Base-by-base conservation (phyloP, 1,140 invertebrate genomes). In the Potamilus streckersoni region DNA sequence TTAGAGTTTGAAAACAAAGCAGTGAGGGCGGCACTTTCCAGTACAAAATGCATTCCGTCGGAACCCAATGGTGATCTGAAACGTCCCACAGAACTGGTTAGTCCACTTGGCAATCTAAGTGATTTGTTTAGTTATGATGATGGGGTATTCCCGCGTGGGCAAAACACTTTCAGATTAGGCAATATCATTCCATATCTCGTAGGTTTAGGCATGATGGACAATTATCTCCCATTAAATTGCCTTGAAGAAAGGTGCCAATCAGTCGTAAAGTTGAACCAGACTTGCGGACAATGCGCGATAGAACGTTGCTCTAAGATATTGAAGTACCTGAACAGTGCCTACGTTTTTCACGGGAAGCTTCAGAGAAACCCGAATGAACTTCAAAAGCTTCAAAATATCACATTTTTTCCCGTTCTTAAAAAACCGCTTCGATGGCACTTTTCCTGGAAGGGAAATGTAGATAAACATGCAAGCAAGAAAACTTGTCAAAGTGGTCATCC, bases 401-500 rank as follows among this genome's bases (percentile, higher is more conserved):
- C n/a, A 63, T 81, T 83, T 68, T 58, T 80, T 17, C 77, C 78
- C 23, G 74, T 78, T 15, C 58, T 71, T 16, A n/a, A 27, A 16
- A 73, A 70, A 62, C 81, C 81, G 57, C 8, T 56, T 0, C 61
- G 66, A 13, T 82, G 80, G 80, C 27, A 38, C 11, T 77, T 77
- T 59, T 63, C 65, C 6, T 82, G 80, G 80, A 65, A 73, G 17
- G 64, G 31, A 17, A 58, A 31, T 58, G 66, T 2, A n/a, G 14
- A 12, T n/a, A 19, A 5, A 56, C 15, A 6, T 49, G 38, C 38
- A 49, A 49, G 38, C 38, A 49, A 6, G 38, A 49, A 49, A 49
- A 6, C 38, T 6, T 49, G 38, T 49, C 38, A 49, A 6, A 49
- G 38, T 8, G 38, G 11, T 1, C 38, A 49, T 49, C 38, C 6